Base-by-base conservation (phyloP, 30 jellyfish, hydroid and myxozoan genomes). In the Aurelia aurita region DNA sequence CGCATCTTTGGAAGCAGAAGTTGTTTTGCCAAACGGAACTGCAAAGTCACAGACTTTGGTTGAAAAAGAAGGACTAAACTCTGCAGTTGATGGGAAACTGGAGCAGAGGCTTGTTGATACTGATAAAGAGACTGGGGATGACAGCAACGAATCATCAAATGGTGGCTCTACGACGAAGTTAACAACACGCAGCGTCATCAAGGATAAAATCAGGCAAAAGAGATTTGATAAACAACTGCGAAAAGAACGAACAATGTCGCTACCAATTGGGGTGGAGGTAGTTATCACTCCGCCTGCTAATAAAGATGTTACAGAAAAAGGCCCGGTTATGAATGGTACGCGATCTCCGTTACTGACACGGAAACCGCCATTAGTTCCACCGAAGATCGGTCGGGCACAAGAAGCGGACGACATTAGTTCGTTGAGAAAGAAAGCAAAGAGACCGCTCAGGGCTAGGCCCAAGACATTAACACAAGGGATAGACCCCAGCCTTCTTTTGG, bases 391-490 rank as follows among this genome's bases (percentile, higher is more conserved):
- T 23, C 55, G 93, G 19, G 72, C 87, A 16, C 93, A 58, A 21
- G 93, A 83, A 60, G 87, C 93, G 20, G 96, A 87, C 55, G 96
- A 87, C 58, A 35, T 77, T 19, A 14, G 78, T 0, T 29, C 83
- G 7, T 16, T 59, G 73, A 58, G 58, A 53, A 73, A 64, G 74
- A 87, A 69, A 27, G 28, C 75, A 16, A 75, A 46, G 29, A 60
- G 90, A 26, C 88, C 87, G 7, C 29, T 70, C 53, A 78, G 96
- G 31, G 47, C 89, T 22, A 88, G 98, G 43, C 98, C 98, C 12
- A 87, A 84, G 47, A 93, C 98, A 3, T 72, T 93, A 27, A 88
- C 96, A 0, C 89, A 84, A 32, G 98, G 98, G 2, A 62, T 93
- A 27, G 97, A 83, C 77, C 90, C 98, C 2, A 80, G 90, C 72